Evolutionary conservation across 2,113 vertebrate genomes (phyloP).

Genomic region (Marmota flaviventris): DNA sequence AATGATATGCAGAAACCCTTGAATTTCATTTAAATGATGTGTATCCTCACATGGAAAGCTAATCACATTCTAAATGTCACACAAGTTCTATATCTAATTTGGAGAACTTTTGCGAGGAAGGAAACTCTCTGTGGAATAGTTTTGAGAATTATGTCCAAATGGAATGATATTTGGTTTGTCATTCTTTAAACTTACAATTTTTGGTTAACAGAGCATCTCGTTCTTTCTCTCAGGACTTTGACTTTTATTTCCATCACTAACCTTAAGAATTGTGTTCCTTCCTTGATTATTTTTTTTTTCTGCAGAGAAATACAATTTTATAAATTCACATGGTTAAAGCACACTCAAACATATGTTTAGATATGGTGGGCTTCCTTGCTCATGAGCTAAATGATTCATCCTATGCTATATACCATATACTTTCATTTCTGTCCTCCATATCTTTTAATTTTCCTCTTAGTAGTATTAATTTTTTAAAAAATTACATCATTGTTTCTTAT

Average conservation of each 20-base stretch:
- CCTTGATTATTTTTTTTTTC: neutral
- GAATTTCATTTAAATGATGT: conserved; percentile 35
- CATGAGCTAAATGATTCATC: neutral
- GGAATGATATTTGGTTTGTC: neutral
- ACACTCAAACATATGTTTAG: neutral
- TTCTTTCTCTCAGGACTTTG: neutral
- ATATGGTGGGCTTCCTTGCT: neutral
- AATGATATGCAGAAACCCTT: neutral
- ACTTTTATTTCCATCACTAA: neutral
- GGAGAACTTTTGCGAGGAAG: neutral
- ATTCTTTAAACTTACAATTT: conserved; percentile 34
- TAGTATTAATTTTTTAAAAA: neutral
- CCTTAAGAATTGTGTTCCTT: neutral
- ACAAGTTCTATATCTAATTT: neutral
- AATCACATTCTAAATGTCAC: conserved; percentile 18
- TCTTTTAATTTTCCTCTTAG: neutral
- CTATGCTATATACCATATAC: neutral
- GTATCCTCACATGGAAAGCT: neutral
- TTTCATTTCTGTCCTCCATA: neutral
- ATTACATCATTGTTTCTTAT: neutral
- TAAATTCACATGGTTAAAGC: neutral
- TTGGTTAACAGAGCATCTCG: neutral
- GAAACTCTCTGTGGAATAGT: neutral
- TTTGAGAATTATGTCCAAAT: neutral
- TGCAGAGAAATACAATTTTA: neutral